Conservation (phyloP, 2,797 vertebrate species). For the Mormyrops attenuatus region DNA sequence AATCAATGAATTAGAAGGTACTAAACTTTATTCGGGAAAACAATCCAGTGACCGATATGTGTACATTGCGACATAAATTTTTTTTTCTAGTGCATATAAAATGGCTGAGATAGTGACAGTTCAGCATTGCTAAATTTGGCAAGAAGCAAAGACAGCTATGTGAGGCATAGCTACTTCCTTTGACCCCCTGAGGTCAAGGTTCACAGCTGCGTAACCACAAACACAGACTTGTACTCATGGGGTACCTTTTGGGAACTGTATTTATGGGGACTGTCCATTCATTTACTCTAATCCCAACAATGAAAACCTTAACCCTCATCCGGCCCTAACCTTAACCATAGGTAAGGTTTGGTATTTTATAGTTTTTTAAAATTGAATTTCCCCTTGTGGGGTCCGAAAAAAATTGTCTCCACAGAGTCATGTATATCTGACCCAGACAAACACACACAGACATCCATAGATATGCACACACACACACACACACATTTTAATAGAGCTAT, state of each 20-base stretch:
- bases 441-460: no score
- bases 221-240: background rate
- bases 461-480: no score
- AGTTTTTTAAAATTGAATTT: background rate
- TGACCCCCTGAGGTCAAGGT: background rate
- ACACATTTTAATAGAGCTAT: no score
- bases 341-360: background rate
- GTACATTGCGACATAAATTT: background rate
- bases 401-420: no score
- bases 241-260: no score
- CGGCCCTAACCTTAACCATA: background rate
- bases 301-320: background rate
- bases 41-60: background rate
- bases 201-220: background rate
- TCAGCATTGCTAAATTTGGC: background rate
- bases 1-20: background rate
- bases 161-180: background rate
- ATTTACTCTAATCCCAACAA: background rate
- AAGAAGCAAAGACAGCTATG: background rate
- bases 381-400: no score
- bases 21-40: background rate
- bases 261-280: background rate
- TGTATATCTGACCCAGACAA: no score
- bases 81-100: background rate
- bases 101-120: background rate